These are phyloP conservation scores for Teleopsis dalmanni DNA, from an alignment of 1,140 invertebrate species.

Conservation along the genomic window DNA sequence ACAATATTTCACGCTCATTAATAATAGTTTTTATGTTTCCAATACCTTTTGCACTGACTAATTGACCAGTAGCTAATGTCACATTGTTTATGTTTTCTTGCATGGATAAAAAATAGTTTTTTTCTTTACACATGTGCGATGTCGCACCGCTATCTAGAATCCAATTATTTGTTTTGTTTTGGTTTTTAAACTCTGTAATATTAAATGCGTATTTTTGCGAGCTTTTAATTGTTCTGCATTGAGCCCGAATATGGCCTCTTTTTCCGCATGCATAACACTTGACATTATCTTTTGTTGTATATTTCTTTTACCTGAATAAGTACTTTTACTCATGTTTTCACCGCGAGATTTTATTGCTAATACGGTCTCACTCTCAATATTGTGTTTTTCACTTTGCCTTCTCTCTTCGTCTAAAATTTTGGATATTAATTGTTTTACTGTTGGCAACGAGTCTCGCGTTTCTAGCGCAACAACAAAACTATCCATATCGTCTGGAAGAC, in stretches of 20 bases:
- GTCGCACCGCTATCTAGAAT: slow-evolving; percentile 5
- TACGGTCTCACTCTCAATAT: not conserved
- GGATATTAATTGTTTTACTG: not conserved
- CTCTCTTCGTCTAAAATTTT: slow-evolving; percentile 11
- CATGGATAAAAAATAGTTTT: not conserved
- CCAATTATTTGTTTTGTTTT: not conserved
- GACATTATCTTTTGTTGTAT: slow-evolving; percentile 2
- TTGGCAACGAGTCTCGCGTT: slow-evolving; percentile 5
- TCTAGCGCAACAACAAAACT: slow-evolving; percentile 9
- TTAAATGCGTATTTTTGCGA: not conserved
- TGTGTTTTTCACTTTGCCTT: not conserved
- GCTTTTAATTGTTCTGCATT: slow-evolving; percentile 4
- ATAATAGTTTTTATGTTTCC: not conserved
- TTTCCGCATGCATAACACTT: slow-evolving; percentile 9
- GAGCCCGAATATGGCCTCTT: slow-evolving; percentile 8
- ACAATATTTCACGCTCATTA: not conserved
- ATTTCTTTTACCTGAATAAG: not conserved
- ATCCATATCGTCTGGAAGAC: slow-evolving; percentile 8
- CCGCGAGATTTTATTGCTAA: slow-evolving; percentile 1
- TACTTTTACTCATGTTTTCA: not conserved
- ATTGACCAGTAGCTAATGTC: slow-evolving; percentile 3
- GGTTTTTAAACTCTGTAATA: not conserved
- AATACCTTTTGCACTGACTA: not conserved
- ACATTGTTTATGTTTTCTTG: slow-evolving; percentile 1
- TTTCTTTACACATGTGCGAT: slow-evolving; percentile 4